Base-by-base conservation (phyloP, 2,888 invertebrate species). In the Biston betularia region DNA sequence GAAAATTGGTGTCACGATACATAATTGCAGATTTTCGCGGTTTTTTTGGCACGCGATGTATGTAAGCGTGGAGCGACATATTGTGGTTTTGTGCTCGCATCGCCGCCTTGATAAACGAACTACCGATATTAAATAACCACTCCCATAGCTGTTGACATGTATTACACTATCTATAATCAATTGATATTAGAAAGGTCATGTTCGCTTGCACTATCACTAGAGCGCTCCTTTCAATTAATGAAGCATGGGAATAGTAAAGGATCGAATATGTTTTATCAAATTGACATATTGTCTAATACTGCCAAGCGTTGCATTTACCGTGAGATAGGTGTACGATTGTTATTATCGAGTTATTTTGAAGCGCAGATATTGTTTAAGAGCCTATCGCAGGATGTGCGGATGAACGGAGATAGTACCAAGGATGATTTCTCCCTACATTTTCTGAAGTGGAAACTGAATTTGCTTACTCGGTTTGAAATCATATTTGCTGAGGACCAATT, bases 41-140 rank as follows among this genome's bases (percentile, higher is more conserved):
- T 74, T 73, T 79, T 73, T 70, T 79, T 75, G 76, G 75, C 72
- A 79, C 81, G 77, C 78, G 78, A 77, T 76, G 78, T 77, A 84
- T 84, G 83, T 82, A 82, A 82, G 81, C 86, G 81, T 87, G 82
- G 82, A 84, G 80, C 79, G 75, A 78, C 85, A 82, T 90, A 90
- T 89, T 89, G 83, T 84, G 84, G 85, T 83, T 85, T 88, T 88
- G 88, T 90, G 81, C 79, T 84, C 89, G 88, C 90, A 86, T 88
- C 90, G 86, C 74, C 83, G 88, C 76, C 57, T 89, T 85, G 92
- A 93, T 92, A 92, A 77, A 70, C 81, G 83, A 86, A 85, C 88
- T 86, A 80, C 81, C 83, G 86, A 89, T 91, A 90, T 88, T 89
- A 86, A 88, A 84, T 88, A 89, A 90, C 89, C 89, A 84, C 91